phyloP scores from a whole-genome alignment of 2,888 invertebrate genomes.

The Pseudococcus jackbeardsleyi region DNA sequence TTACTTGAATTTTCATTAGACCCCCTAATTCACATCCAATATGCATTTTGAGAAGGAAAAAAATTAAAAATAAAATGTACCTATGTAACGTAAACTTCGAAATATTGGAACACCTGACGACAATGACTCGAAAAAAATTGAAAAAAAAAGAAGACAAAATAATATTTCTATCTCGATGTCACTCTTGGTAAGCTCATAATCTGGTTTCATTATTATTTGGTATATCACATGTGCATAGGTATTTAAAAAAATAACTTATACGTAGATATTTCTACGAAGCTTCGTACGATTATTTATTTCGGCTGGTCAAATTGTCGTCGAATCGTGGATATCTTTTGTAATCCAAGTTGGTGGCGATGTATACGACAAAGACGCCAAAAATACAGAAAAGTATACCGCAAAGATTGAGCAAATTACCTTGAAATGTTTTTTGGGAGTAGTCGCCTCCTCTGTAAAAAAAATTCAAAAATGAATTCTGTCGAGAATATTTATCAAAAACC shows the following conservation, averaged over 20 bases:
- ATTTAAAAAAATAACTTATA: slow-evolving; percentile 9
- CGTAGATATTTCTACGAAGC: neutral
- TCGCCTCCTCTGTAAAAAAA: neutral
- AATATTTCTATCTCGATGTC: neutral
- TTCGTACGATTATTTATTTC: neutral
- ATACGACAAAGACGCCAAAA: neutral
- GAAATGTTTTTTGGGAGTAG: neutral
- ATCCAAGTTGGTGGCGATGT: neutral
- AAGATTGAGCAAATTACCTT: neutral
- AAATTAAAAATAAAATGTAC: no score
- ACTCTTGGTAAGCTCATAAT: neutral
- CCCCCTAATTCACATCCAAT: no score
- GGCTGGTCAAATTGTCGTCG: neutral
- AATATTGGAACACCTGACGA: no score
- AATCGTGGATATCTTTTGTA: neutral
- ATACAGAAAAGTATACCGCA: neutral
- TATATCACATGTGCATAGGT: neutral
- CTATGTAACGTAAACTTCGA: no score
- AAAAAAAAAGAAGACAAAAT: no score
- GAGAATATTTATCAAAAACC: neutral
- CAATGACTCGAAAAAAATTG: no score
- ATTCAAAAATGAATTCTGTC: neutral
- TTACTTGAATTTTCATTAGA: no score
- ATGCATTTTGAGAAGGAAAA: no score
- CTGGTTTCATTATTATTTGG: neutral